Evolutionary conservation across 2,113 vertebrate species (phyloP).

Genomic region (Clarias batrachus): DNA sequence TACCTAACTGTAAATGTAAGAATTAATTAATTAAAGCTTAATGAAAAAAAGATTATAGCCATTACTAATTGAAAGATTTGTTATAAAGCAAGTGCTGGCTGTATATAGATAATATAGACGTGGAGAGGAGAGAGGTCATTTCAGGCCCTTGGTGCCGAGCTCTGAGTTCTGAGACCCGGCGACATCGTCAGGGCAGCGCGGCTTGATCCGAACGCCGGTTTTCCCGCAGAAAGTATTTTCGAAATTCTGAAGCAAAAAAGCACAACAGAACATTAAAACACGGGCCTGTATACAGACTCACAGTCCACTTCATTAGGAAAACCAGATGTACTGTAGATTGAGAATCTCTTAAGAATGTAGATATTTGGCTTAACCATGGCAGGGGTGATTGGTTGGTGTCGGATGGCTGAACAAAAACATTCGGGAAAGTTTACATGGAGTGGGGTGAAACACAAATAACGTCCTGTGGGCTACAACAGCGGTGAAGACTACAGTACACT

Average conservation of each 20-base stretch:
- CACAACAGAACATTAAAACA: not conserved
- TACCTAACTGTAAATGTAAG: not conserved
- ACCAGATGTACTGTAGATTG: not conserved
- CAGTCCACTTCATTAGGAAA: not conserved
- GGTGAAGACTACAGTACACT: not conserved
- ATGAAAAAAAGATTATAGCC: not conserved
- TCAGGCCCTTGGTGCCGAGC: not conserved
- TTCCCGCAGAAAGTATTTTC: constrained; percentile 31
- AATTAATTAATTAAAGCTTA: not conserved
- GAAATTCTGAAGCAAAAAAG: constrained; percentile 34
- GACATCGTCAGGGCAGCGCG: not conserved
- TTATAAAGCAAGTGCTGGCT: not conserved
- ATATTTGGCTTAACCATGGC: no score
- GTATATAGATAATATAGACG: no score
- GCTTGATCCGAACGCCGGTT: constrained; percentile 29
- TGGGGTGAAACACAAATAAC: no score
- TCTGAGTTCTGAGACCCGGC: not conserved
- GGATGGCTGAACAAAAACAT: no score
- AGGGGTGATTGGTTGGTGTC: no score
- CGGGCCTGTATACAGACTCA: not conserved
- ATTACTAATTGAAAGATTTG: not conserved
- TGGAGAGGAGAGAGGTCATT: not conserved
- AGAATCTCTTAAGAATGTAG: not conserved
- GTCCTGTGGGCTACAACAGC: not conserved
- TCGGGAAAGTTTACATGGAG: no score